These are phyloP conservation scores for Nerophis ophidion DNA, from an alignment of 2,113 vertebrate genomes.

Conservation along the genomic window DNA sequence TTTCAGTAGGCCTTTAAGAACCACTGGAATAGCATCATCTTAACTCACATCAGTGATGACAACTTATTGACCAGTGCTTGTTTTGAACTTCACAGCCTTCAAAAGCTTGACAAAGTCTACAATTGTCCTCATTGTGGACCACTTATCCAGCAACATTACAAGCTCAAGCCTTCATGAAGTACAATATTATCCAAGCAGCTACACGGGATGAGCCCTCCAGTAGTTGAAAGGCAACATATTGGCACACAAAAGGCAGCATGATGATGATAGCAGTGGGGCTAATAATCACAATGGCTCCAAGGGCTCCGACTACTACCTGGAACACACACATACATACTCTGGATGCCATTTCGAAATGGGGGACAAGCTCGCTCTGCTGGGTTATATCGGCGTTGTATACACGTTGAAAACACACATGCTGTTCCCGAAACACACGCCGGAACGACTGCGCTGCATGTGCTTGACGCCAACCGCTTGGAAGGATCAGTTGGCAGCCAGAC, in stretches of 20 bases:
- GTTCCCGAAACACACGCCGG: background rate
- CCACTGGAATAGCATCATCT: too few species aligned
- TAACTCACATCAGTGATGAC: background rate
- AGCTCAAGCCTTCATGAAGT: too few species aligned
- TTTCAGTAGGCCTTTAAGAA: too few species aligned
- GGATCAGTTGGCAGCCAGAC: conserved; percentile 38
- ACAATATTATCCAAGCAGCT: background rate
- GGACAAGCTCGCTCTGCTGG: background rate
- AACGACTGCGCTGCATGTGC: conserved; percentile 4
- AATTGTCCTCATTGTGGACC: background rate
- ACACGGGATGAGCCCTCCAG: conserved; percentile 6
- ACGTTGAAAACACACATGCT: background rate
- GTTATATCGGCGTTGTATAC: background rate
- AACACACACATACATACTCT: conserved; percentile 2
- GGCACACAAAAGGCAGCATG: conserved; percentile 56
- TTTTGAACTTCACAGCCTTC: conserved; percentile 6
- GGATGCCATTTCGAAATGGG: conserved; percentile 1
- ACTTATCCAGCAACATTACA: too few species aligned
- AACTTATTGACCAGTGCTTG: background rate
- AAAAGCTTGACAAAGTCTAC: conserved; percentile 34
- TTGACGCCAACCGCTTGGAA: conserved; percentile 39
- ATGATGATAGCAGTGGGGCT: conserved; percentile 53
- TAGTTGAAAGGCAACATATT: conserved; percentile 22
- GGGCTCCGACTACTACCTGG: conserved; percentile 60
- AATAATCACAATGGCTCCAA: conserved; percentile 65